phyloP scores from a whole-genome alignment of 2,797 vertebrate species.

The Fringilla coelebs region DNA sequence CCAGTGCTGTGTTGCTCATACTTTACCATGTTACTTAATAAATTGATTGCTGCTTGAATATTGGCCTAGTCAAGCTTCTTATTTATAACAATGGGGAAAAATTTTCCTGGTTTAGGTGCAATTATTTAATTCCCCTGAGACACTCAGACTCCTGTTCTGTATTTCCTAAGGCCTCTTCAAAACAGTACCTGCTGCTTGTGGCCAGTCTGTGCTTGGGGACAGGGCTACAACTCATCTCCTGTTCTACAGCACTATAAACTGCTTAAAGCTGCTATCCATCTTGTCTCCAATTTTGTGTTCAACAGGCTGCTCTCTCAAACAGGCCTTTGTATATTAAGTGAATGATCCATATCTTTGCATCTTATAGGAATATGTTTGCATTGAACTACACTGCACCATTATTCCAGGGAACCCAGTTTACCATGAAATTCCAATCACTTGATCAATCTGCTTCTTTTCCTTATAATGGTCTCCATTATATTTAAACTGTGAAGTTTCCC shows the following conservation, averaged over 20 bases:
- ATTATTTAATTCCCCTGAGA: background rate
- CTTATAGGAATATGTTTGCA: background rate
- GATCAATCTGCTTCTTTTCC: background rate
- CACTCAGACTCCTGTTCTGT: background rate
- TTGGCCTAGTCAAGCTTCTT: no score
- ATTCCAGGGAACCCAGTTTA: background rate
- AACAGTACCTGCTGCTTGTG: background rate
- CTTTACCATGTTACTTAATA: no score
- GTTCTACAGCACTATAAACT: background rate
- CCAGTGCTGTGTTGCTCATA: no score
- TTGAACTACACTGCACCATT: background rate
- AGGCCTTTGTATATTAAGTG: background rate
- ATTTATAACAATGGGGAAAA: background rate
- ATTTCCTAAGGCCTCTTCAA: background rate
- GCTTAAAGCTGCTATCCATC: background rate
- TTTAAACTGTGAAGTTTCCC: background rate
- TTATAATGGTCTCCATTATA: background rate
- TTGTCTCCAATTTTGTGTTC: background rate
- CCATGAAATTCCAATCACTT: background rate
- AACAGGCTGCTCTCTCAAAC: background rate
- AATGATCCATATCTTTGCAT: background rate
- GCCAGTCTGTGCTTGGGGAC: background rate
- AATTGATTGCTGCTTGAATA: no score
- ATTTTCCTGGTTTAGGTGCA: background rate
- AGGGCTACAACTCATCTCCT: background rate